These are phyloP conservation scores for Eucidaris tribuloides DNA, from an alignment of 35 echinoderm and acorn worm species.

Conservation along the genomic window DNA sequence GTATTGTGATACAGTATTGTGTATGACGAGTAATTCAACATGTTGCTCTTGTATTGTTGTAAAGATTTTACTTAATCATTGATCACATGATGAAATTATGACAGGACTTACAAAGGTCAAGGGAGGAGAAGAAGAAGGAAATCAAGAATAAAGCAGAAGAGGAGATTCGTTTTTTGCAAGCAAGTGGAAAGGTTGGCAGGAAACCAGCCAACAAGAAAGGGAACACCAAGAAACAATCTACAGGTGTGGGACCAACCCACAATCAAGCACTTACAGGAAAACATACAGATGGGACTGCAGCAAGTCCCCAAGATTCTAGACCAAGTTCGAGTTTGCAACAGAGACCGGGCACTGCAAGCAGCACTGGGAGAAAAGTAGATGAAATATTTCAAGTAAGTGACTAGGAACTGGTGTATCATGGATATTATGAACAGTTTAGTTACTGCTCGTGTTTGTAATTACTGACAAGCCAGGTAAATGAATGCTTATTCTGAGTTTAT, in stretches of 20 bases:
- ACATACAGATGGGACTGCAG: neutral
- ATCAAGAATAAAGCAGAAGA: slow-evolving; percentile 87
- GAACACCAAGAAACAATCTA: neutral
- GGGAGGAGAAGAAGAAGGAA: slow-evolving; percentile 74
- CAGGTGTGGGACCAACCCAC: slow-evolving; percentile 22
- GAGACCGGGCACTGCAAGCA: slow-evolving; percentile 82
- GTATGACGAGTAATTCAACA: too few relatives aligned
- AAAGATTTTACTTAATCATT: too few relatives aligned
- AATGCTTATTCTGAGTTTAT: too few relatives aligned
- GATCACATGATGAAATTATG: too few relatives aligned
- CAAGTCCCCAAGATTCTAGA: neutral
- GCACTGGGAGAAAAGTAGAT: slow-evolving; percentile 79
- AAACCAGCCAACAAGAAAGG: slow-evolving; percentile 45
- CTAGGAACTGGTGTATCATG: too few relatives aligned
- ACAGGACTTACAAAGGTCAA: slow-evolving; percentile 71
- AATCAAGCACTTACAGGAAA: slow-evolving; percentile 25
- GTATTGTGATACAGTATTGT: too few relatives aligned
- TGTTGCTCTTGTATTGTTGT: too few relatives aligned
- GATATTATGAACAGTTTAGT: too few relatives aligned
- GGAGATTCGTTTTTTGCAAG: slow-evolving; percentile 77
- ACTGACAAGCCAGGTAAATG: too few relatives aligned
- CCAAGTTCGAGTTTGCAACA: neutral
- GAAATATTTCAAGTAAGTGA: slow-evolving; percentile 94
- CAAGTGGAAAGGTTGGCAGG: slow-evolving; percentile 91
- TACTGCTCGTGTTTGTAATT: too few relatives aligned